Conservation (phyloP, 2,888 invertebrate genomes). For the Cheilosia vernalis region DNA sequence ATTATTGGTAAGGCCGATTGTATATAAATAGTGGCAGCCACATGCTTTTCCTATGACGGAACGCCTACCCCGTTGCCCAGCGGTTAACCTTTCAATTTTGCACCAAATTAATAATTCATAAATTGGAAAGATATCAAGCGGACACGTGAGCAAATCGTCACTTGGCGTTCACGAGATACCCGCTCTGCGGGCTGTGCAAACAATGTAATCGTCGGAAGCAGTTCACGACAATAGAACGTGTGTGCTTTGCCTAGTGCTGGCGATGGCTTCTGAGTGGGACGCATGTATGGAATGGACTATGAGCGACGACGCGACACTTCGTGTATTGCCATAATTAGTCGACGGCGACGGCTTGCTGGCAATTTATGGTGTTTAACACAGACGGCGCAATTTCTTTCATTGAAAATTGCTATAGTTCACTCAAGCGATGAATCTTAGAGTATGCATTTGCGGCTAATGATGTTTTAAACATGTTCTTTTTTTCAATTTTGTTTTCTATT, state of each 20-base stretch:
- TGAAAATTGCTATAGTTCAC: slow-evolving; percentile 36
- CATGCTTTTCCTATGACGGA: slow-evolving; percentile 4
- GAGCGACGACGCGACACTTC: slow-evolving; percentile 1
- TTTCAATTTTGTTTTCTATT: not conserved
- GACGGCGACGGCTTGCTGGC: not conserved
- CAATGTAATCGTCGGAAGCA: not conserved
- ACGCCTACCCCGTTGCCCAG: slow-evolving; percentile 14
- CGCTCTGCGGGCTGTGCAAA: not conserved
- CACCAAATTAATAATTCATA: slow-evolving; percentile 58
- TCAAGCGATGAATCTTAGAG: slow-evolving; percentile 29
- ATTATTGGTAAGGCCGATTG: too few relatives aligned
- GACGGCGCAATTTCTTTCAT: slow-evolving; percentile 29
- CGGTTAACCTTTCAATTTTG: slow-evolving; percentile 42
- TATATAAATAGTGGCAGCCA: not conserved
- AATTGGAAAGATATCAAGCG: slow-evolving; percentile 50
- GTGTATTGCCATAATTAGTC: slow-evolving; percentile 48
- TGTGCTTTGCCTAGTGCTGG: not conserved
- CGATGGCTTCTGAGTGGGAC: not conserved
- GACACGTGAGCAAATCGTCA: slow-evolving; percentile 62
- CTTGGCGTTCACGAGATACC: slow-evolving; percentile 40
- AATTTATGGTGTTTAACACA: not conserved
- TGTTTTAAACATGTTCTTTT: not conserved
- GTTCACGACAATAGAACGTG: slow-evolving; percentile 26
- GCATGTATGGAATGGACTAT: not conserved
- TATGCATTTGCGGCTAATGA: not conserved